phyloP scores from a whole-genome alignment of 2,113 vertebrate genomes.

The Proterorhinus semilunaris region DNA sequence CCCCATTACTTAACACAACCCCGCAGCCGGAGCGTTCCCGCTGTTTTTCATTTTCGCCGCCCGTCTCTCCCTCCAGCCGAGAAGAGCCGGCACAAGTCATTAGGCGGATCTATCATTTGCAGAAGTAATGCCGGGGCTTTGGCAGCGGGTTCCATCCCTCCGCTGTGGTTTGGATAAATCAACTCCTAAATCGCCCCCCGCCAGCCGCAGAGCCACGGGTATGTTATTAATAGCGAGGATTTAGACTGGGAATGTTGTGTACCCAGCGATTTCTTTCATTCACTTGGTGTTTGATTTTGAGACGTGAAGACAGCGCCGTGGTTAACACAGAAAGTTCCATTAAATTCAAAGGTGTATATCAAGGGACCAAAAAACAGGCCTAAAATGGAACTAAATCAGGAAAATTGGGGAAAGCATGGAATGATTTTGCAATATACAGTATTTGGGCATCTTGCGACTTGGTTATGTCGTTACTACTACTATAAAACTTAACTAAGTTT shows the following conservation, averaged over 20 bases:
- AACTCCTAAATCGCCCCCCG: conserved; percentile 3
- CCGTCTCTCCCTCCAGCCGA: neutral
- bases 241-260: neutral
- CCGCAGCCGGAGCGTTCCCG: neutral
- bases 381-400: too few species aligned
- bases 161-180: conserved; percentile 3
- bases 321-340: too few species aligned
- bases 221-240: neutral
- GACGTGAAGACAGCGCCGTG: too few species aligned
- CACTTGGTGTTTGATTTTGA: neutral
- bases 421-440: too few species aligned
- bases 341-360: too few species aligned
- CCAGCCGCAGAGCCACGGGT: neutral
- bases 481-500: too few species aligned
- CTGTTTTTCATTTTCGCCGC: conserved; percentile 6
- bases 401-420: too few species aligned
- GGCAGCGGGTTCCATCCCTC: conserved; percentile 3
- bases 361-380: too few species aligned
- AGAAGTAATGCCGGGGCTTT: neutral
- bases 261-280: neutral
- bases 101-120: conserved; percentile 12
- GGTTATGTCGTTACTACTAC: too few species aligned
- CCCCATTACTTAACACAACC: conserved; percentile 9
- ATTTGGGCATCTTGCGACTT: too few species aligned
- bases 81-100: conserved; percentile 6